A percentile compares a stretch with the other conserved stretches of the same genome.
Evolutionary conservation across 2,113 vertebrate species (phyloP).

Genomic region (Harpagus bidentatus): DNA sequence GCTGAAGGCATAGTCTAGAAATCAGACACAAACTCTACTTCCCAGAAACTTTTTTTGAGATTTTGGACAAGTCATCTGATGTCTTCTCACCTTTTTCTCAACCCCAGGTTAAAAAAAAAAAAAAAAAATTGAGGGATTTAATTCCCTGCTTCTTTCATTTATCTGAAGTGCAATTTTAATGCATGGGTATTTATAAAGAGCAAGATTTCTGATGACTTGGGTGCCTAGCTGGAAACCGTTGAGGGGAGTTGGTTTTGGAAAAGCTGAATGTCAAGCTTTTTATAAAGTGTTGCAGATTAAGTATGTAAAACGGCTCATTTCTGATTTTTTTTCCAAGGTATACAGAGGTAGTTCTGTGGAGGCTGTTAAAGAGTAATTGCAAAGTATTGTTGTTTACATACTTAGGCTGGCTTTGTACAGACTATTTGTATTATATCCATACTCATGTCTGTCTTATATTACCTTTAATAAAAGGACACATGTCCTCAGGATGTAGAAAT

Average conservation of each 20-base stretch:
- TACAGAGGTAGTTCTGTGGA: not conserved
- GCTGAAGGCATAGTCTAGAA: not conserved
- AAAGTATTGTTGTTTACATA: not conserved
- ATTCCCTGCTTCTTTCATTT: not conserved
- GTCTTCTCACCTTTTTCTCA: not conserved
- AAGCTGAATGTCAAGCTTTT: not conserved
- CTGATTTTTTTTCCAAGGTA: not conserved
- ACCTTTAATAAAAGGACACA: not conserved
- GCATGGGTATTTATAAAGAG: not conserved
- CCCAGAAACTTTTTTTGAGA: not conserved
- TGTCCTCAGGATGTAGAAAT: conserved; percentile 17
- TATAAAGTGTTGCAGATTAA: not conserved
- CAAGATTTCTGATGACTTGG: not conserved
- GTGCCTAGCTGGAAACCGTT: not conserved
- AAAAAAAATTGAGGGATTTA: not conserved
- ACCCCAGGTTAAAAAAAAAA: not conserved
- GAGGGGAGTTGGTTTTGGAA: not conserved
- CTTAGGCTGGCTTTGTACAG: not conserved
- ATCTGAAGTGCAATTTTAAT: not conserved
- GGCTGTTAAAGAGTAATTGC: not conserved
- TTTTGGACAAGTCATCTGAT: not conserved
- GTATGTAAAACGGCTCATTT: not conserved
- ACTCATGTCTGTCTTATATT: not conserved
- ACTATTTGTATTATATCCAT: not conserved
- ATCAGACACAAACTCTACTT: not conserved